These are phyloP conservation scores for Drosophila albomicans DNA, from an alignment of 1,140 invertebrate genomes.

Conservation along the genomic window DNA sequence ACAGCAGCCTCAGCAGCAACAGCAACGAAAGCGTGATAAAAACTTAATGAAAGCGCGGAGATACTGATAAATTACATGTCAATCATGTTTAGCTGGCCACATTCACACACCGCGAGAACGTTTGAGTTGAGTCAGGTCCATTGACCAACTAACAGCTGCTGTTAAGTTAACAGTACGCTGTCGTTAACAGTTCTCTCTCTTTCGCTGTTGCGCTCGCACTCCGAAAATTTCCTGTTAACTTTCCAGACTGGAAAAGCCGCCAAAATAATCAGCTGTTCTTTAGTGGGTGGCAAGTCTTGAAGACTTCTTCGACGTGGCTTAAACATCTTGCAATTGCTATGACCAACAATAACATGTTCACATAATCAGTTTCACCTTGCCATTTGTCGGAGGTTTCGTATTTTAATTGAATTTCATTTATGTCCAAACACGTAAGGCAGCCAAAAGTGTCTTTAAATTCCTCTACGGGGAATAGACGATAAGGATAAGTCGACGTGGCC, in stretches of 20 bases:
- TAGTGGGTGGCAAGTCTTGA: not conserved
- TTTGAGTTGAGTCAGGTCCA: not conserved
- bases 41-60: slow-evolving; percentile 27
- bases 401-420: slow-evolving; percentile 70
- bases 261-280: slow-evolving; percentile 71
- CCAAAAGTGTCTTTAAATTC: slow-evolving; percentile 38
- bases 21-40: slow-evolving; percentile 7
- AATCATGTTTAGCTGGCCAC: slow-evolving; percentile 26
- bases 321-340: slow-evolving; percentile 15
- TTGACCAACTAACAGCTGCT: slow-evolving; percentile 8
- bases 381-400: slow-evolving; percentile 24
- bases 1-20: not conserved
- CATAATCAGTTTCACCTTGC: slow-evolving; percentile 39
- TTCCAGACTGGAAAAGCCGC: slow-evolving; percentile 61
- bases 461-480: slow-evolving; percentile 21
- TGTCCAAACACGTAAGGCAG: slow-evolving; percentile 15
- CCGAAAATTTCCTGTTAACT: slow-evolving; percentile 44
- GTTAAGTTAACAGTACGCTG: slow-evolving; percentile 14
- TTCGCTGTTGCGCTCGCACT: slow-evolving; percentile 53
- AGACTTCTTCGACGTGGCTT: slow-evolving; percentile 10
- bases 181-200: not conserved
- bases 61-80: slow-evolving; percentile 37
- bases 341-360: slow-evolving; percentile 33
- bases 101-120: not conserved
- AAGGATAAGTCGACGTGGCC: slow-evolving; percentile 11